Percentiles rank a stretch among this genome's conserved stretches.
Conservation (phyloP, 2,113 vertebrate species). For the Campylorhamphus procurvoides region DNA sequence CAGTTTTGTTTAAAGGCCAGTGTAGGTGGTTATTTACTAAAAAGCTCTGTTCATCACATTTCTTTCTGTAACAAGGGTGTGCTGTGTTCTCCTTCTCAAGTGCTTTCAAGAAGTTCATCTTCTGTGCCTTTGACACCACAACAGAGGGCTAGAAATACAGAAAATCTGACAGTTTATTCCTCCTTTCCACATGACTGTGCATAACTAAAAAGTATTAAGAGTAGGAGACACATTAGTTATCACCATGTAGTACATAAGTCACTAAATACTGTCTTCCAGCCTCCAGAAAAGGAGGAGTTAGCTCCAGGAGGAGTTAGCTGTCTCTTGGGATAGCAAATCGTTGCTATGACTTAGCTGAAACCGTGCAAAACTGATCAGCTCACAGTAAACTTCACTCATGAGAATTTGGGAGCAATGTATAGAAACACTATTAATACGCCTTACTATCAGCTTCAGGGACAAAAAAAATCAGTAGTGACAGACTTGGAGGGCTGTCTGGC, state of each 20-base stretch:
- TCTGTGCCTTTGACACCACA: background rate
- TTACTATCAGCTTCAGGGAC: background rate
- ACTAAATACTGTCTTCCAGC: background rate
- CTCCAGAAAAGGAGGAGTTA: background rate
- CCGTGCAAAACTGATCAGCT: background rate
- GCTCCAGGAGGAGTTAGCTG: background rate
- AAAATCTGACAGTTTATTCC: background rate
- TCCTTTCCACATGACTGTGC: background rate
- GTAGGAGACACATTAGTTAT: background rate
- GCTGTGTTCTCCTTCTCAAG: background rate
- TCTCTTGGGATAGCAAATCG: background rate
- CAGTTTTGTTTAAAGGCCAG: conserved; percentile 3
- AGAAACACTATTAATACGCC: background rate
- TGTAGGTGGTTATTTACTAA: conserved; percentile 44
- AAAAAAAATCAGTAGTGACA: background rate
- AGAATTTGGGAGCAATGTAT: background rate
- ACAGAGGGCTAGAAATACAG: background rate
- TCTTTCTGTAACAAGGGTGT: conserved; percentile 3
- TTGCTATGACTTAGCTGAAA: background rate
- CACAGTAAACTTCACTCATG: background rate
- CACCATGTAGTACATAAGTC: background rate
- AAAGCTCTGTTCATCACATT: conserved; percentile 12
- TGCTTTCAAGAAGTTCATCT: background rate
- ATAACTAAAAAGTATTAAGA: background rate
- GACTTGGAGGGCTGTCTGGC: background rate